A percentile compares a stretch with the other conserved stretches of the same genome.
Evolutionary conservation across 2,797 vertebrate genomes (phyloP).

Genomic region (Chelidonichthys spinosus): DNA sequence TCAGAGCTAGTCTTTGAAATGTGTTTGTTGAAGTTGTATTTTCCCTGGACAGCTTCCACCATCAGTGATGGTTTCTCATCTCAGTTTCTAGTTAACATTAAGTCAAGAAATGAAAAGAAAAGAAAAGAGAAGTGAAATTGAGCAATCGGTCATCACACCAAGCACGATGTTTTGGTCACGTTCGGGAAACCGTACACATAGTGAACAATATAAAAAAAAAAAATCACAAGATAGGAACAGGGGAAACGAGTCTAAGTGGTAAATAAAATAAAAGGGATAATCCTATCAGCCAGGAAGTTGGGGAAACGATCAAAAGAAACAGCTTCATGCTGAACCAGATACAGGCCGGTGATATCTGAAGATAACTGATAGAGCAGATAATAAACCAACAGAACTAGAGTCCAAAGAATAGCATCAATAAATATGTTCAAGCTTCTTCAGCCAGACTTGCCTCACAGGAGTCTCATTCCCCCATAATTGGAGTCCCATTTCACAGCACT

Average conservation of each 20-base stretch:
- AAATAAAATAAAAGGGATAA: background rate
- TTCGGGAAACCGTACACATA: background rate
- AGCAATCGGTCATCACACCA: background rate
- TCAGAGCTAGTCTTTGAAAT: background rate
- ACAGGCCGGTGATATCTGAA: background rate
- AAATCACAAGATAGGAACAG: background rate
- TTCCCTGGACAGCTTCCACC: background rate
- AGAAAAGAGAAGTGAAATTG: conserved; percentile 67
- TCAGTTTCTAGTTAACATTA: conserved; percentile 49
- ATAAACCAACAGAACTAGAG: background rate
- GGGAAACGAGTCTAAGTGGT: background rate
- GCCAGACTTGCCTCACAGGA: background rate
- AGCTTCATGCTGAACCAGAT: conserved; percentile 18
- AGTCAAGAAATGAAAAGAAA: conserved; percentile 7
- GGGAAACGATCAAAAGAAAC: background rate
- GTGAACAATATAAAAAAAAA: too few relatives aligned
- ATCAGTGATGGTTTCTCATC: conserved; percentile 1
- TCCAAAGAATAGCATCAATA: background rate
- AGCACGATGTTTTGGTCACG: background rate
- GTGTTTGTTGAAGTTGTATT: background rate
- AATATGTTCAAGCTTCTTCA: background rate
- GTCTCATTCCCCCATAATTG: background rate
- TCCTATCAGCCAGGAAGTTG: background rate
- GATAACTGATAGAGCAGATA: background rate
- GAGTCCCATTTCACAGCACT: background rate